A percentile compares a stretch with the other conserved stretches of the same genome.
These are phyloP conservation scores for Ctenoplectra terminalis DNA, from an alignment of 1,140 invertebrate genomes.

Conservation along the genomic window DNA sequence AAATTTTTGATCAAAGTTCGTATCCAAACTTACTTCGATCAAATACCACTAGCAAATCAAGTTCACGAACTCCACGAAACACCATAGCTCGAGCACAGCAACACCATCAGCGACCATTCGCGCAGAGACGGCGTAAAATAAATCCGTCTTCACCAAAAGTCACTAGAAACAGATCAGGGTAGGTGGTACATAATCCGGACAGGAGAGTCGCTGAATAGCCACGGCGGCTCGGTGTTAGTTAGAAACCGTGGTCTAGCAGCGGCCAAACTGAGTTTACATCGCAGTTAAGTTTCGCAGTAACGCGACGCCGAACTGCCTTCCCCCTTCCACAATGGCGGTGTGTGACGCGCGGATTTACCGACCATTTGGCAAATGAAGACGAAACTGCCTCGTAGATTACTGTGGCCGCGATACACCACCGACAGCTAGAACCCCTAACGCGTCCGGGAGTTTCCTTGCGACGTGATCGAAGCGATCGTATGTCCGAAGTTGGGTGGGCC, in stretches of 20 bases:
- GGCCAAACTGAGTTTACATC: constrained; percentile 69
- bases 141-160: constrained; percentile 37
- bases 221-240: constrained; percentile 53
- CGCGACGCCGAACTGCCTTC: constrained; percentile 57
- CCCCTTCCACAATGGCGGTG: constrained; percentile 47
- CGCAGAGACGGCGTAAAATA: constrained; percentile 22
- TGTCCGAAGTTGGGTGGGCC: not conserved
- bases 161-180: constrained; percentile 47
- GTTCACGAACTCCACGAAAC: not conserved
- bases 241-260: constrained; percentile 48
- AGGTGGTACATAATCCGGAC: constrained; percentile 42
- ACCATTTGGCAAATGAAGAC: constrained; percentile 75
- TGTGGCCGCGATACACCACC: constrained; percentile 39
- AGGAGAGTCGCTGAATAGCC: constrained; percentile 59
- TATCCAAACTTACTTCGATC: not conserved
- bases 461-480: constrained; percentile 19
- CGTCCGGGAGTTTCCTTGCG: constrained; percentile 4
- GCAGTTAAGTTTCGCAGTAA: constrained; percentile 71
- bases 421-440: constrained; percentile 29
- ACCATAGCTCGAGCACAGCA: too few relatives aligned
- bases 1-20: too few relatives aligned
- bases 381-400: constrained; percentile 74
- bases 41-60: not conserved
- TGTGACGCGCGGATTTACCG: constrained; percentile 68
- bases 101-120: not conserved